These are phyloP conservation scores for Sabatieria punctata DNA, from an alignment of 2,888 invertebrate genomes.

Conservation along the genomic window DNA sequence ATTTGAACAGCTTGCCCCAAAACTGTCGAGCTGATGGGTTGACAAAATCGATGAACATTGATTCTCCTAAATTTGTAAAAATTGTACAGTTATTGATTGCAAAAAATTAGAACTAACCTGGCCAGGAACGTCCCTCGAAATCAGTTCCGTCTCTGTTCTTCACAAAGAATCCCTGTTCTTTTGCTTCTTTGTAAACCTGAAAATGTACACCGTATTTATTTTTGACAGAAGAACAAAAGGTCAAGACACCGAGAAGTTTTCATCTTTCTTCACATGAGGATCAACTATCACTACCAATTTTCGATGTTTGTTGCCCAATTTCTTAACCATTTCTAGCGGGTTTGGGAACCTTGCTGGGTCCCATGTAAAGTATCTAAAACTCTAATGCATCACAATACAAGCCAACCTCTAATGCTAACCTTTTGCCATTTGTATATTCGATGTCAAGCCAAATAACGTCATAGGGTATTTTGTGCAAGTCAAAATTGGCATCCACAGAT, in stretches of 20 bases:
- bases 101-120: constrained; percentile 39
- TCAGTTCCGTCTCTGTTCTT: constrained; percentile 77
- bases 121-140: constrained; percentile 99
- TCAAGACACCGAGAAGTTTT: constrained; percentile 51
- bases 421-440: constrained; percentile 89
- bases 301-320: constrained; percentile 69
- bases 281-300: constrained; percentile 88
- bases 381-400: constrained; percentile 13
- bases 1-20: constrained; percentile 49
- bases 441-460: constrained; percentile 98
- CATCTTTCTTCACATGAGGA: constrained; percentile 89
- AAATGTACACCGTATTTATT: too few species aligned
- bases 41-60: too few species aligned
- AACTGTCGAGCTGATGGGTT: too few species aligned
- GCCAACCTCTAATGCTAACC: too few species aligned
- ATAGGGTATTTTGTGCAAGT: constrained; percentile 73
- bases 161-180: constrained; percentile 63
- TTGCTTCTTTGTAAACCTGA: constrained; percentile 62
- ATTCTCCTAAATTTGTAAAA: too few species aligned
- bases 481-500: constrained; percentile 58
- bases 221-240: too few species aligned
- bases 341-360: constrained; percentile 69
- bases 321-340: constrained; percentile 70
- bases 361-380: constrained; percentile 97
- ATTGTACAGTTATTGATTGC: too few species aligned